phyloP scores from a whole-genome alignment of 2,888 invertebrate genomes.

The Bombylius major region DNA sequence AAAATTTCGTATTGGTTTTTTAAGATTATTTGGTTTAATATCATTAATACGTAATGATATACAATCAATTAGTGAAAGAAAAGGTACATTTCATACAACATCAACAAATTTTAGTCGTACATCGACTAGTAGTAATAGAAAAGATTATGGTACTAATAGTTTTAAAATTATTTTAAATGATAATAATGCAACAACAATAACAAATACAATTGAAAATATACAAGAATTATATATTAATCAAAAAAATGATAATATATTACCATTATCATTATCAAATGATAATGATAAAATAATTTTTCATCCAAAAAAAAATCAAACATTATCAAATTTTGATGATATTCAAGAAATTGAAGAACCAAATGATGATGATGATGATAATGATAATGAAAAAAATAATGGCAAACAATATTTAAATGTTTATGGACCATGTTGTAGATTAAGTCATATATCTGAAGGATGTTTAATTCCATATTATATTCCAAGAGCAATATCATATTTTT shows the following conservation, averaged over 20 bases:
- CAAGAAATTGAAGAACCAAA: slow-evolving; percentile 9
- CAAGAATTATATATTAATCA: not conserved
- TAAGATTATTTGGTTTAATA: slow-evolving; percentile 44
- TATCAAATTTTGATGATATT: slow-evolving; percentile 7
- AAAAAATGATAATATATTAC: not conserved
- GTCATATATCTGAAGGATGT: not conserved
- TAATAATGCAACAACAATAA: not conserved
- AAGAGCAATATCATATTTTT: not conserved
- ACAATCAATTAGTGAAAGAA: slow-evolving; percentile 14
- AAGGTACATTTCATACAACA: slow-evolving; percentile 22
- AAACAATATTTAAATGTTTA: too few species aligned
- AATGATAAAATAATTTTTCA: not conserved
- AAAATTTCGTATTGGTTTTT: slow-evolving; percentile 74
- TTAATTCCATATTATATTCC: not conserved
- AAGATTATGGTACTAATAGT: not conserved
- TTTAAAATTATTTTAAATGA: not conserved
- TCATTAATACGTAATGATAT: slow-evolving; percentile 12
- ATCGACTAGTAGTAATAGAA: slow-evolving; percentile 11
- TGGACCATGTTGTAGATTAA: not conserved
- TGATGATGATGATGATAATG: not conserved
- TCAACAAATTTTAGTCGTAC: slow-evolving; percentile 22
- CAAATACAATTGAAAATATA: not conserved
- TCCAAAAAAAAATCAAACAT: not conserved
- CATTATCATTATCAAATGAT: slow-evolving; percentile 1
- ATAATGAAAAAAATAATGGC: not conserved